Evolutionary conservation across 2,888 invertebrate species (phyloP).

Genomic region (Ophion costatus): DNA sequence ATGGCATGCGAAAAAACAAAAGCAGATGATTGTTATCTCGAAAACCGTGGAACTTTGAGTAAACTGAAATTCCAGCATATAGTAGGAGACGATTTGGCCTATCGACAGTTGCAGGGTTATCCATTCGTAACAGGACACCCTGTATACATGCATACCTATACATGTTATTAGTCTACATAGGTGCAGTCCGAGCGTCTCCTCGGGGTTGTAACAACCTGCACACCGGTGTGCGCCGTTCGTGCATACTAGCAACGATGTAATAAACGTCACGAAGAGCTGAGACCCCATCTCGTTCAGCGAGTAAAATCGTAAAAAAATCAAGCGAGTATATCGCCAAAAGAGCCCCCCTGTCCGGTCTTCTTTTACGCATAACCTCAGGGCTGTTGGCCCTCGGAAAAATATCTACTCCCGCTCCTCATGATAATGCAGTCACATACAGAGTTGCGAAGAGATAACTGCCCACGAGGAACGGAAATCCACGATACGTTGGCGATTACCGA

Average conservation of each 20-base stretch:
- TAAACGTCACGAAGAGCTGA: slow-evolving; percentile 57
- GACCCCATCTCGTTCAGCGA: slow-evolving; percentile 46
- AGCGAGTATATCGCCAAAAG: slow-evolving; percentile 32
- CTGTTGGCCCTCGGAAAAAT: neutral
- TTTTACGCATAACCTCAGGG: neutral
- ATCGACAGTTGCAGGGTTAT: no score
- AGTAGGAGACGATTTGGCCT: no score
- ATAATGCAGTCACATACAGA: neutral
- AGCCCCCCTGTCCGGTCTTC: neutral
- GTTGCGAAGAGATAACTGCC: neutral
- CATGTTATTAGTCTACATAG: neutral
- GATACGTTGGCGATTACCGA: neutral
- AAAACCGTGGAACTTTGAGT: no score
- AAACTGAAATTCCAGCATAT: no score
- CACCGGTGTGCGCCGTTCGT: slow-evolving; percentile 22
- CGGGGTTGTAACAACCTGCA: slow-evolving; percentile 41
- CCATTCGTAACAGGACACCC: no score
- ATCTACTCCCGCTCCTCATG: neutral
- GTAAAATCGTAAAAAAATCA: slow-evolving; percentile 47
- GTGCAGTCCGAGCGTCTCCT: neutral
- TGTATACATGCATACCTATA: no score
- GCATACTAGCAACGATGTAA: slow-evolving; percentile 45
- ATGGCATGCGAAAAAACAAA: no score
- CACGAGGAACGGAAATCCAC: neutral
- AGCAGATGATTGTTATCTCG: no score